Conservation (phyloP, 1,140 invertebrate genomes). For the silkworm (Bombyx mori) region DNA sequence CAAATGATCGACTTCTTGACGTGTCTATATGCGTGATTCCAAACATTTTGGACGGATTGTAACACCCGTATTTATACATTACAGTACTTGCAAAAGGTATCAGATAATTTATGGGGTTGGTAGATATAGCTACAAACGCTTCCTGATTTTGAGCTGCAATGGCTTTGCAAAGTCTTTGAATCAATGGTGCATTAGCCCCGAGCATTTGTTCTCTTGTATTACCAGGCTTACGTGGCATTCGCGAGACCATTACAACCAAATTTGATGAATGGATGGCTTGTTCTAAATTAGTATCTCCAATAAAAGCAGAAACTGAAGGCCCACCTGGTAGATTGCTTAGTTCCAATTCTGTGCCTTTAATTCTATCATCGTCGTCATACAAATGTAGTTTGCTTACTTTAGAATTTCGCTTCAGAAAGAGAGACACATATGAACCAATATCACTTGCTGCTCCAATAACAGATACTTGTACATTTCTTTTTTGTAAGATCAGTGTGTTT, state of each 20-base stretch:
- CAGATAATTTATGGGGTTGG: slow-evolving; percentile 43
- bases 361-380: slow-evolving; percentile 33
- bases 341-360: slow-evolving; percentile 26
- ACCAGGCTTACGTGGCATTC: slow-evolving; percentile 22
- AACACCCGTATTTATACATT: slow-evolving; percentile 29
- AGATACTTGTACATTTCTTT: slow-evolving; percentile 32
- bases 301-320: slow-evolving; percentile 18
- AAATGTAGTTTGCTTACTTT: slow-evolving; percentile 27
- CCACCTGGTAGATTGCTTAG: slow-evolving; percentile 27
- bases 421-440: slow-evolving; percentile 32
- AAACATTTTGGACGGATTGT: slow-evolving; percentile 39
- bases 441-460: slow-evolving; percentile 31
- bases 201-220: slow-evolving; percentile 32
- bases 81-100: slow-evolving; percentile 40
- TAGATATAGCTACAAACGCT: slow-evolving; percentile 36
- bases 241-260: slow-evolving; percentile 32
- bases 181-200: slow-evolving; percentile 26
- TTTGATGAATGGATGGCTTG: slow-evolving; percentile 25
- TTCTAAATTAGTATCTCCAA: slow-evolving; percentile 18
- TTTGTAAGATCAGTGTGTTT: too few relatives aligned
- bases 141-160: slow-evolving; percentile 29
- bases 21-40: slow-evolving; percentile 41
- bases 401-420: slow-evolving; percentile 33
- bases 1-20: slow-evolving; percentile 24
- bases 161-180: slow-evolving; percentile 28